Evolutionary conservation across 1,140 invertebrate species (phyloP).

Genomic region (Drosophila dunni): DNA sequence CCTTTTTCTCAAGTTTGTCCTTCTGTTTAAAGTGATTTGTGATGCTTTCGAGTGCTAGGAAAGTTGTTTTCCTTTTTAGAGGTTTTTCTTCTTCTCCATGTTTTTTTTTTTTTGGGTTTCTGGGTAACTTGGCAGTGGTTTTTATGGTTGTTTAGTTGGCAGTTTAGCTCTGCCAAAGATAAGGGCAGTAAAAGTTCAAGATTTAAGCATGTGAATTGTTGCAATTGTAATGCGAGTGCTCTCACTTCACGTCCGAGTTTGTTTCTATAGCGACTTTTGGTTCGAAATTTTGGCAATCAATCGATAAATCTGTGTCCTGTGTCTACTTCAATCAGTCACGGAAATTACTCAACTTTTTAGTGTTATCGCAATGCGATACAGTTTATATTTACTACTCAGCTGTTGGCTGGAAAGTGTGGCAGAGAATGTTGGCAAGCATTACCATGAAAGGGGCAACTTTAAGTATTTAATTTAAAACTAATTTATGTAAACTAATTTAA

Average conservation of each 20-base stretch:
- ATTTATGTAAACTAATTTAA: not conserved
- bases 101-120: conserved; percentile 19
- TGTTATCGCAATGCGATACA: conserved; percentile 10
- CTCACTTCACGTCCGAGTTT: not conserved
- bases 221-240: conserved; percentile 45
- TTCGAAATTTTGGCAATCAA: not conserved
- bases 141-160: conserved; percentile 67
- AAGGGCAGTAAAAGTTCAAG: conserved; percentile 49
- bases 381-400: conserved; percentile 7
- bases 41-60: conserved; percentile 69
- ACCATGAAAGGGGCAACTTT: not conserved
- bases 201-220: conserved; percentile 54
- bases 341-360: conserved; percentile 15
- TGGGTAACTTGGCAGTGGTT: conserved; percentile 61
- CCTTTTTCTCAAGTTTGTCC: conserved; percentile 59
- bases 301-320: conserved; percentile 27
- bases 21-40: conserved; percentile 81
- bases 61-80: conserved; percentile 60
- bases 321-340: not conserved
- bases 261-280: not conserved
- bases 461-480: too few relatives aligned
- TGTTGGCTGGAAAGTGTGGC: not conserved
- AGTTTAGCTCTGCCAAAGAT: conserved; percentile 49
- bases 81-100: not conserved
- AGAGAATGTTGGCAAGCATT: not conserved